phyloP scores from a whole-genome alignment of 2,797 vertebrate species.

The Hydrolagus colliei region DNA sequence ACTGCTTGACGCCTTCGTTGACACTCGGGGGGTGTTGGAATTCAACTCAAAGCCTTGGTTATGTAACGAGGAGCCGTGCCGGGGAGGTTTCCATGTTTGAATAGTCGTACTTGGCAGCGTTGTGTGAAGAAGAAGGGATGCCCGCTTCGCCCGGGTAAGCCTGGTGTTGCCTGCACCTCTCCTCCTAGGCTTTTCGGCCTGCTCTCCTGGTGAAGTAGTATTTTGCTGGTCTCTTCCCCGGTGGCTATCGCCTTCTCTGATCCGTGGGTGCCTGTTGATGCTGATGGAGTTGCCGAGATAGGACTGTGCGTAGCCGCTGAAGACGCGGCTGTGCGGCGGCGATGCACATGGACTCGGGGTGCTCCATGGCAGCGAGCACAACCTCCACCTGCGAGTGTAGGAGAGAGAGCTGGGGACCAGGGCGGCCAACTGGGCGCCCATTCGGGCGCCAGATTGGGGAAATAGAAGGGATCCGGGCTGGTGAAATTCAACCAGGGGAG shows the following conservation, averaged over 20 bases:
- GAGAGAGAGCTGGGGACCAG: conserved; percentile 59
- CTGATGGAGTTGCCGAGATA: conserved; percentile 68
- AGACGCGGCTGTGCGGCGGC: conserved; percentile 69
- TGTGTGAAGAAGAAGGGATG: conserved; percentile 47
- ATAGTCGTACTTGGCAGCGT: conserved; percentile 61
- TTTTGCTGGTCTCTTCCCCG: conserved; percentile 63
- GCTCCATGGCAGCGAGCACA: conserved; percentile 78
- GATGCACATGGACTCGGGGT: conserved; percentile 73
- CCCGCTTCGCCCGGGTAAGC: conserved; percentile 59
- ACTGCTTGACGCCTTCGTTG: conserved; percentile 62
- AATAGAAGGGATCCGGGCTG: conserved; percentile 79
- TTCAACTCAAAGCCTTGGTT: conserved; percentile 51
- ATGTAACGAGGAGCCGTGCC: conserved; percentile 56
- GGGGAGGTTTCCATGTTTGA: conserved; percentile 59
- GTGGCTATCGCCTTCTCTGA: conserved; percentile 57
- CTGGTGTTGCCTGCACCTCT: conserved; percentile 58
- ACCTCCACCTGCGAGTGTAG: conserved; percentile 46
- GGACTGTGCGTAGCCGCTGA: conserved; percentile 69
- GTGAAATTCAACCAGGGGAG: conserved; percentile 82
- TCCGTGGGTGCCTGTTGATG: conserved; percentile 52
- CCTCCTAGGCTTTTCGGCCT: conserved; percentile 62
- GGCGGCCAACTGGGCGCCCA: conserved; percentile 77
- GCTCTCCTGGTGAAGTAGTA: conserved; percentile 63
- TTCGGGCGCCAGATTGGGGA: conserved; percentile 79
- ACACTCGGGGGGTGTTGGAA: conserved; percentile 53